Conservation (phyloP, 2,113 vertebrate species). For the Myodes glareolus region DNA sequence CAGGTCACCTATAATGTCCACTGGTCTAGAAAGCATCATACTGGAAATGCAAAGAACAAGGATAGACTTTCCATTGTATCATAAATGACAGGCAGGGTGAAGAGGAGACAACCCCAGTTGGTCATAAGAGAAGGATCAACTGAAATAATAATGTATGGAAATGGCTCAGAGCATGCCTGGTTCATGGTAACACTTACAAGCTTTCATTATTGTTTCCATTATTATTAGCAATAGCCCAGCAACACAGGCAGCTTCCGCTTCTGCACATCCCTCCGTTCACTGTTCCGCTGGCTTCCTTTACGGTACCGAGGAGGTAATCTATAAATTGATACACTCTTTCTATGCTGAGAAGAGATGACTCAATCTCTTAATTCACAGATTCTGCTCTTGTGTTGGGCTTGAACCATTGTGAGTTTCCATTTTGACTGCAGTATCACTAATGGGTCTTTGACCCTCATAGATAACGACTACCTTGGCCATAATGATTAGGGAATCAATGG, state of each 20-base stretch:
- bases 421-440: slow-evolving; percentile 65
- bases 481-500: slow-evolving; percentile 57
- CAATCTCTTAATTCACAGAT: slow-evolving; percentile 76
- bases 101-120: neutral
- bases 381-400: slow-evolving; percentile 60
- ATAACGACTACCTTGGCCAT: slow-evolving; percentile 48
- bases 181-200: neutral
- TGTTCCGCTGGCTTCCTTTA: slow-evolving; percentile 51
- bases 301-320: slow-evolving; percentile 53
- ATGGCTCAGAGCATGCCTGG: neutral
- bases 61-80: neutral
- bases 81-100: neutral
- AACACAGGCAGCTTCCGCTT: slow-evolving; percentile 19
- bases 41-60: neutral
- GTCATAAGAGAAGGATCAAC: neutral
- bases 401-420: slow-evolving; percentile 76
- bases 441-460: slow-evolving; percentile 60
- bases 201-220: neutral
- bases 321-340: slow-evolving; percentile 71
- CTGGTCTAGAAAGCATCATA: neutral
- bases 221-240: neutral
- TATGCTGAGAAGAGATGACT: slow-evolving; percentile 64
- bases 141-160: neutral
- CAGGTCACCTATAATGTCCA: neutral
- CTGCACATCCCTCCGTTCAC: slow-evolving; percentile 21